phyloP scores from a whole-genome alignment of 2,797 vertebrate genomes.

The Typhlichthys eigenmanni region DNA sequence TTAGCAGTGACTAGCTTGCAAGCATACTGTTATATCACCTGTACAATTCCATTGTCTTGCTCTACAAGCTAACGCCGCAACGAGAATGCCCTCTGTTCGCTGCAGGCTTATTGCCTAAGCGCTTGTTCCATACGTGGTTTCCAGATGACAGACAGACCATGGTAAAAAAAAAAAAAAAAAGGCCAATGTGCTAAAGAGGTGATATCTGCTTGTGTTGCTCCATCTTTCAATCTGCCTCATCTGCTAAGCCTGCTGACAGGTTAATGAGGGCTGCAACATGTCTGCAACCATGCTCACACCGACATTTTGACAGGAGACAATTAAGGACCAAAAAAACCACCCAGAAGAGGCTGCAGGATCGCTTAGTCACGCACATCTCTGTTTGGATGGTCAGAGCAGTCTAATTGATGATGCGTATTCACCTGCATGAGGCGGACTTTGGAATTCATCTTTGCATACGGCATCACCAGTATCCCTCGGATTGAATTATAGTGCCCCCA shows the following conservation, averaged over 20 bases:
- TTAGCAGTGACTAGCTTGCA: too few species aligned
- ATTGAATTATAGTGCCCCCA: background rate
- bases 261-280: conserved; percentile 74
- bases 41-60: too few species aligned
- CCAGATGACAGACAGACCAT: conserved; percentile 26
- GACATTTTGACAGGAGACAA: conserved; percentile 81
- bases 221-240: conserved; percentile 74
- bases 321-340: conserved; percentile 70
- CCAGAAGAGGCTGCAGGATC: conserved; percentile 63
- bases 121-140: conserved; percentile 11
- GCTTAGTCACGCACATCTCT: conserved; percentile 49
- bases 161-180: conserved; percentile 4
- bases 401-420: conserved; percentile 43
- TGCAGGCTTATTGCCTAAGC: conserved; percentile 7
- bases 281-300: conserved; percentile 74
- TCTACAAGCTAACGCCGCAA: too few species aligned
- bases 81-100: conserved; percentile 4
- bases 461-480: conserved; percentile 28
- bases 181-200: conserved; percentile 33
- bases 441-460: conserved; percentile 47
- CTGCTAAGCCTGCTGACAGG: conserved; percentile 69
- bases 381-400: conserved; percentile 54
- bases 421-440: conserved; percentile 49
- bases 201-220: conserved; percentile 56
- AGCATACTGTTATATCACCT: too few species aligned